phyloP scores from a whole-genome alignment of 2,113 vertebrate species.

The Rhipidura dahli region DNA sequence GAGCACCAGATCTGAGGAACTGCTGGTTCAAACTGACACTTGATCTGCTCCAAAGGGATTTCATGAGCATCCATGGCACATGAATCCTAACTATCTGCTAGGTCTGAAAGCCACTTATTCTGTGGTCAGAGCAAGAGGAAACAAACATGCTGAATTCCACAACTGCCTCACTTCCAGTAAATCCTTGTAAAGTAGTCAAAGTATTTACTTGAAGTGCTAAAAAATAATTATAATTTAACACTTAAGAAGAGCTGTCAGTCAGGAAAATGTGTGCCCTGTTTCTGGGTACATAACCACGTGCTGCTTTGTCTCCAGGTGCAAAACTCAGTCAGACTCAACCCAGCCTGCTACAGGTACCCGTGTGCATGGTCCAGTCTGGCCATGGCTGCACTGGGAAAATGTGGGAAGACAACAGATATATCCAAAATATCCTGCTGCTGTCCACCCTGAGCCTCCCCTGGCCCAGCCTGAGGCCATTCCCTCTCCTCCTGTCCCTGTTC shows the following conservation, averaged over 20 bases:
- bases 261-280: neutral
- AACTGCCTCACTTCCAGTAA: neutral
- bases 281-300: neutral
- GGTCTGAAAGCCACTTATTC: neutral
- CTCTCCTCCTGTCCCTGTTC: no score
- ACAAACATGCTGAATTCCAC: neutral
- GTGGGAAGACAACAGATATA: neutral
- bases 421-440: no score
- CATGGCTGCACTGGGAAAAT: neutral
- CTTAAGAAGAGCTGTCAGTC: neutral
- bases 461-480: no score
- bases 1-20: neutral
- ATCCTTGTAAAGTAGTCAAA: neutral
- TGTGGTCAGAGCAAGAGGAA: neutral
- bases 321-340: neutral
- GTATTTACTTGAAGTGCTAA: neutral
- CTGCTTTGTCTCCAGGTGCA: neutral
- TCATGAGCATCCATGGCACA: neutral
- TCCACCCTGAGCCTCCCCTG: no score
- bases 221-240: neutral
- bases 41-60: neutral
- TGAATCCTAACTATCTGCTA: neutral
- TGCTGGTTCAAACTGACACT: neutral
- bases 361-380: fast-evolving
- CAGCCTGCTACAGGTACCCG: no score